Conservation (phyloP, 1,140 invertebrate species). For the Halyomorpha halys region DNA sequence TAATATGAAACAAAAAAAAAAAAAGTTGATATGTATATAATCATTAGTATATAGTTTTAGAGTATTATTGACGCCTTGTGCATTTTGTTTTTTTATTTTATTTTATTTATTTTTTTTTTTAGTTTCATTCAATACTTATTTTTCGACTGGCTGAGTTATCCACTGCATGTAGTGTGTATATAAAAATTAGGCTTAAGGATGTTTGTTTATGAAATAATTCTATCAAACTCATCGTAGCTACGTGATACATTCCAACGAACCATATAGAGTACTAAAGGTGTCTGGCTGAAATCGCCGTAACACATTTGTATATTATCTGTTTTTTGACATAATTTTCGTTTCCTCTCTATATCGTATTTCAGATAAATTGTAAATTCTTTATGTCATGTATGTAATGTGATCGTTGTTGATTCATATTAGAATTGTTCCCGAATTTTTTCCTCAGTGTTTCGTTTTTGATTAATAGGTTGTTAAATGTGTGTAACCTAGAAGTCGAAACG, state of each 20-base stretch:
- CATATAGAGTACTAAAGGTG: not conserved
- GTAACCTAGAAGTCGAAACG: not conserved
- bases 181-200: constrained; percentile 7
- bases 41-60: constrained; percentile 20
- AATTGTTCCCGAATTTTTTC: too few relatives aligned
- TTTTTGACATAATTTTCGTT: not conserved
- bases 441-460: not conserved
- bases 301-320: not conserved
- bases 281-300: constrained; percentile 26
- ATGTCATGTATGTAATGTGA: constrained; percentile 3
- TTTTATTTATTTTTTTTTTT: too few relatives aligned
- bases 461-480: not conserved
- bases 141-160: constrained; percentile 20
- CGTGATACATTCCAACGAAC: constrained; percentile 29
- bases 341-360: constrained; percentile 6
- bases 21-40: constrained; percentile 21
- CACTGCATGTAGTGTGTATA: constrained; percentile 27
- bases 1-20: constrained; percentile 19
- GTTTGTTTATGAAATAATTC: constrained; percentile 3
- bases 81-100: too few relatives aligned
- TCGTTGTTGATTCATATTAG: not conserved
- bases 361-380: not conserved
- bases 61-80: too few relatives aligned
- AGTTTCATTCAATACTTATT: too few relatives aligned
- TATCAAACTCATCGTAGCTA: constrained; percentile 17